phyloP scores from a whole-genome alignment of 2,888 invertebrate species.

The Leptura quadrifasciata region DNA sequence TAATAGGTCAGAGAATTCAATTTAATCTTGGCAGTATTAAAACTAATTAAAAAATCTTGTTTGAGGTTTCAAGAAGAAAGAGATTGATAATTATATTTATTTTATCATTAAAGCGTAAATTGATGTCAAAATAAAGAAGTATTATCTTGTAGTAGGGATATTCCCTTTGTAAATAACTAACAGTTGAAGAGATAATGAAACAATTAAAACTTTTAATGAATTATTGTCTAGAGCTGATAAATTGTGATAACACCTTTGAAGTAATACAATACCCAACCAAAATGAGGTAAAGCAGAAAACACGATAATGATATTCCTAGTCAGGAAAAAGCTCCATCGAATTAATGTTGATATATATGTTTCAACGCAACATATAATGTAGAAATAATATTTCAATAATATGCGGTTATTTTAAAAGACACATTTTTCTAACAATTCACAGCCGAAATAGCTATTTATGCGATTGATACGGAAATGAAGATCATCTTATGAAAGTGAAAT shows the following conservation, averaged over 20 bases:
- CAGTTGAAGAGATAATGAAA: constrained; percentile 2
- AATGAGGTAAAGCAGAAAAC: neutral
- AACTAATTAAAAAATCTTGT: too few species aligned
- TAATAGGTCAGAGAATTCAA: too few species aligned
- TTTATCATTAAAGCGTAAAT: neutral
- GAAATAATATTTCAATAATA: too few species aligned
- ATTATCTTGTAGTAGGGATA: neutral
- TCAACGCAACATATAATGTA: too few species aligned
- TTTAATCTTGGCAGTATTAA: too few species aligned
- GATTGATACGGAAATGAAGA: too few species aligned
- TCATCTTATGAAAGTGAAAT: too few species aligned
- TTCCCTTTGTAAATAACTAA: neutral
- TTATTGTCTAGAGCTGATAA: neutral
- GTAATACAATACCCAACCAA: neutral
- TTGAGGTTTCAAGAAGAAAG: too few species aligned
- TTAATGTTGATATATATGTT: neutral
- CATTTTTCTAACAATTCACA: too few species aligned
- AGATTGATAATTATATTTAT: neutral
- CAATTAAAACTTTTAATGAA: constrained; percentile 1
- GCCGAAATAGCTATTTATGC: too few species aligned
- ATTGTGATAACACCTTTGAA: constrained; percentile 4
- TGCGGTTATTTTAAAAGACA: too few species aligned
- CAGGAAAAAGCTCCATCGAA: neutral
- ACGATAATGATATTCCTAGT: neutral
- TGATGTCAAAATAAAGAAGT: neutral